phyloP scores from a whole-genome alignment of 1,140 invertebrate genomes.

The Camponotus vicinus region DNA sequence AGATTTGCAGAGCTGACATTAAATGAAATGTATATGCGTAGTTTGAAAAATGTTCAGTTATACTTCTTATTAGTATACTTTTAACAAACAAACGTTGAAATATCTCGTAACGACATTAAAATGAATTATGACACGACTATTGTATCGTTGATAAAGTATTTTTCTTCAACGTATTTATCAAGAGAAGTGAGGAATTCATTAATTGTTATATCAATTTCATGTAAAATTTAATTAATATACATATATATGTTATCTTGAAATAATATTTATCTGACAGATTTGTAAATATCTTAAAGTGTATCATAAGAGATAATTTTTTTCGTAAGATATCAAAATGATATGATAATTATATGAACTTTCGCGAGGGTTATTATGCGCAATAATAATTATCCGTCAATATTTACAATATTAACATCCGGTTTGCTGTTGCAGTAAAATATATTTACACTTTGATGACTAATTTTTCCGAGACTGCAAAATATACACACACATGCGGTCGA shows the following conservation, averaged over 20 bases:
- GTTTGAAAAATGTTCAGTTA: background rate
- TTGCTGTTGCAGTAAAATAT: slow-evolving; percentile 12
- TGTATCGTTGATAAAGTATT: background rate
- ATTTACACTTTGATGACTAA: background rate
- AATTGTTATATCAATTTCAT: background rate
- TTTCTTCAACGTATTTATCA: no score
- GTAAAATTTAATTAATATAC: background rate
- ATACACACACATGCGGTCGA: background rate
- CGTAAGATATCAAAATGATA: background rate
- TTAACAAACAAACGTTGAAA: background rate
- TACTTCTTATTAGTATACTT: background rate
- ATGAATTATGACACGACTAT: background rate
- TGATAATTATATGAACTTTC: background rate
- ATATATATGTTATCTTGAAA: background rate
- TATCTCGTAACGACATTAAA: background rate
- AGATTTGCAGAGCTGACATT: background rate
- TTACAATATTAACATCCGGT: slow-evolving; percentile 27
- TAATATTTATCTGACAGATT: background rate
- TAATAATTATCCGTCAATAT: background rate
- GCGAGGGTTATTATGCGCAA: background rate
- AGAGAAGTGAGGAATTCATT: no score
- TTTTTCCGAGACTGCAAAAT: slow-evolving; percentile 18
- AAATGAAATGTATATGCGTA: background rate
- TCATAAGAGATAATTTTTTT: background rate
- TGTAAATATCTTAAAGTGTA: background rate